Conservation (phyloP, 1,140 invertebrate genomes). For the Danaus plexippus region DNA sequence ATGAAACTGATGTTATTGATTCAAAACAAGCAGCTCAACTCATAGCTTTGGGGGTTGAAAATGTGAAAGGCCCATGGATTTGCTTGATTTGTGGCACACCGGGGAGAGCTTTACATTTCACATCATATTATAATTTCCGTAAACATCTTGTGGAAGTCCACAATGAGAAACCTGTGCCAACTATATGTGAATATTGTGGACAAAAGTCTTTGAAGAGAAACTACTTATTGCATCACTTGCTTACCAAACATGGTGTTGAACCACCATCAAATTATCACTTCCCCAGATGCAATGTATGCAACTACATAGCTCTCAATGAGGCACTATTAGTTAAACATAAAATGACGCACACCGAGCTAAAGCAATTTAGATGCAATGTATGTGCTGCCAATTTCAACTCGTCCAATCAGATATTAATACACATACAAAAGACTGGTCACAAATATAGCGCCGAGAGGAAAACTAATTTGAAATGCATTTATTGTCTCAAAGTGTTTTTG, state of each 20-base stretch:
- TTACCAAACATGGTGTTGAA: constrained; percentile 83
- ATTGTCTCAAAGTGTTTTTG: constrained; percentile 77
- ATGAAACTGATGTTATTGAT: constrained; percentile 62
- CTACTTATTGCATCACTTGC: constrained; percentile 84
- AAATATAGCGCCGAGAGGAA: constrained; percentile 67
- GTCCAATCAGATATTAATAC: constrained; percentile 63
- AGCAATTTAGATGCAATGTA: constrained; percentile 62
- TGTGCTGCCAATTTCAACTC: constrained; percentile 71
- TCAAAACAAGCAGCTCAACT: constrained; percentile 63
- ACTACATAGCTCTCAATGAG: constrained; percentile 81
- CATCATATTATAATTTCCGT: constrained; percentile 82
- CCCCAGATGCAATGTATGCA: constrained; percentile 84
- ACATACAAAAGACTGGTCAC: constrained; percentile 73
- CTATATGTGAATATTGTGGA: constrained; percentile 89
- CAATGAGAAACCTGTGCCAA: constrained; percentile 83
- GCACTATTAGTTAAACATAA: constrained; percentile 78
- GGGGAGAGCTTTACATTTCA: constrained; percentile 78
- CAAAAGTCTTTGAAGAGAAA: constrained; percentile 82
- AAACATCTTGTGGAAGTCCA: constrained; percentile 87
- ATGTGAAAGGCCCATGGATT: constrained; percentile 77
- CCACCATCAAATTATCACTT: constrained; percentile 79
- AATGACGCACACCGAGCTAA: constrained; percentile 67
- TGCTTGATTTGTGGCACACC: constrained; percentile 78
- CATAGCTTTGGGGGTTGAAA: constrained; percentile 72
- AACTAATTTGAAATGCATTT: constrained; percentile 75